A percentile compares a stretch with the other conserved stretches of the same genome.
phyloP scores from a whole-genome alignment of 2,113 vertebrate species.

The Himantopus leucocephalus region DNA sequence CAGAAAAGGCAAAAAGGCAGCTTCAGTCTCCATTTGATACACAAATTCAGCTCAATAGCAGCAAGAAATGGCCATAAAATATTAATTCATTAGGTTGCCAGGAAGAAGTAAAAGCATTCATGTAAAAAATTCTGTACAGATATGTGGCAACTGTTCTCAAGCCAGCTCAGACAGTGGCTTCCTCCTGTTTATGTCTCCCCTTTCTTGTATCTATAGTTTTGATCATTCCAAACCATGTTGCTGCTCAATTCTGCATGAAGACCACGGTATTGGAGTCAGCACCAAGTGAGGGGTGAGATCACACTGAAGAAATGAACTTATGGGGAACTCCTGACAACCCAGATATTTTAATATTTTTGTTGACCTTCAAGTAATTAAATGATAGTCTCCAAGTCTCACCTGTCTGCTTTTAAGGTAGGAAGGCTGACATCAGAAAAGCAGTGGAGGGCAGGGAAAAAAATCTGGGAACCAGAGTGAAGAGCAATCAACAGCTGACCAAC shows the following conservation, averaged over 20 bases:
- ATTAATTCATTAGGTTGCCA: slow-evolving; percentile 61
- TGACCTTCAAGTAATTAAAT: slow-evolving; percentile 64
- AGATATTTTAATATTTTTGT: slow-evolving; percentile 50
- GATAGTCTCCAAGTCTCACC: neutral
- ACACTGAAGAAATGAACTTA: neutral
- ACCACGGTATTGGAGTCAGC: neutral
- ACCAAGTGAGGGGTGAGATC: neutral
- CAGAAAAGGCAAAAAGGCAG: slow-evolving; percentile 21
- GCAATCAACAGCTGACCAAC: slow-evolving; percentile 9
- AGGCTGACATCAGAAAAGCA: slow-evolving; percentile 39
- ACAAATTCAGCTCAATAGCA: slow-evolving; percentile 44
- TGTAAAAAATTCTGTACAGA: neutral
- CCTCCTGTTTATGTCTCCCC: neutral
- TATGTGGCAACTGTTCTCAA: neutral
- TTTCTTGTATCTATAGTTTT: neutral
- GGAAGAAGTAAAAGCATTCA: slow-evolving; percentile 12
- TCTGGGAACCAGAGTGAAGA: slow-evolving; percentile 9
- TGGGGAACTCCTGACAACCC: slow-evolving; percentile 24
- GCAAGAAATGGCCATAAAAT: slow-evolving; percentile 60
- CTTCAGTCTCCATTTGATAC: slow-evolving; percentile 55
- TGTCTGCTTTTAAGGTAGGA: slow-evolving; percentile 2
- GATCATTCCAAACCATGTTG: neutral
- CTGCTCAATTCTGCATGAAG: neutral
- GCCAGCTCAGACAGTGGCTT: neutral
- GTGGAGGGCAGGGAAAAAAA: neutral